Conservation (phyloP, 2,797 vertebrate genomes). For the Falco rusticolus region DNA sequence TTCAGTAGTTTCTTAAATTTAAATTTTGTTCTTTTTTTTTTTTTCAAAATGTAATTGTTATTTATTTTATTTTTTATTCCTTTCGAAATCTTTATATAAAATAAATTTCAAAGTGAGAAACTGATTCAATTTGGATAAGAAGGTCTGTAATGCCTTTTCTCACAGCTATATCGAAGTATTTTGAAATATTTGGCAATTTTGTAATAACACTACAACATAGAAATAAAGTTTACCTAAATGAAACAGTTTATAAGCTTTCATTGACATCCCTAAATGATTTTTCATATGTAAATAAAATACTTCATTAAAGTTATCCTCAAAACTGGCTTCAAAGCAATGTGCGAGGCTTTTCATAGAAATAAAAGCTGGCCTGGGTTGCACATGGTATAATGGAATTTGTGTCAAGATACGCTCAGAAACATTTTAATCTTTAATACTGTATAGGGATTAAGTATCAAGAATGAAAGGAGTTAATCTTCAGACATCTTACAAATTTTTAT, state of each 20-base stretch:
- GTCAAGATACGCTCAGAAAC: neutral
- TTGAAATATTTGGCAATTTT: neutral
- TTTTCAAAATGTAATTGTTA: neutral
- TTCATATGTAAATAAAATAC: neutral
- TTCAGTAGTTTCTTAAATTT: neutral
- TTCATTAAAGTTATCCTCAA: neutral
- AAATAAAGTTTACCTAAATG: neutral
- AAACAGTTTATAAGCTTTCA: neutral
- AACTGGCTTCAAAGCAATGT: neutral
- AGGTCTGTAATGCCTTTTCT: neutral
- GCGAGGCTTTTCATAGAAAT: neutral
- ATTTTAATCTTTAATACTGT: neutral
- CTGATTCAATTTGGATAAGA: neutral
- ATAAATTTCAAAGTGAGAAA: neutral
- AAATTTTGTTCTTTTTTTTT: neutral
- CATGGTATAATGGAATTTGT: neutral
- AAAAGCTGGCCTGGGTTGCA: neutral
- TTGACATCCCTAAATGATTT: neutral
- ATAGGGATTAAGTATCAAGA: neutral
- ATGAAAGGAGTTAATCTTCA: neutral
- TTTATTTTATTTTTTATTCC: neutral
- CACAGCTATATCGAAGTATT: neutral
- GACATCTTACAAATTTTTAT: neutral
- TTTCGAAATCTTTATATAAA: neutral
- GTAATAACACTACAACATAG: neutral